Evolutionary conservation across 2,113 vertebrate genomes (phyloP), one percentile per base, ranked within the genome.

Genomic region (Hirundichthys speculiger): DNA sequence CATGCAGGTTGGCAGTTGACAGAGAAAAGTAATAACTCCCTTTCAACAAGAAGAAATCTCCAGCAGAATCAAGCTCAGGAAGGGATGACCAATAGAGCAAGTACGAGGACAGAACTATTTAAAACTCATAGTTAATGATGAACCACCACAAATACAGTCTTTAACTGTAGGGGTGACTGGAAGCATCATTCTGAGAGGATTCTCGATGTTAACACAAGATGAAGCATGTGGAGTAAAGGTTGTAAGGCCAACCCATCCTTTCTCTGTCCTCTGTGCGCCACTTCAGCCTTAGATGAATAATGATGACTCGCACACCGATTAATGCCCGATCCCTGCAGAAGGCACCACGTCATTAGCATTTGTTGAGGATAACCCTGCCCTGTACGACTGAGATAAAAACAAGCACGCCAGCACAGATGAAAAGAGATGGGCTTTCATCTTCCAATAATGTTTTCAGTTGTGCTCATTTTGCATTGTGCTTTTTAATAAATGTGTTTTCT

Each of bases 361-460:
- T 39, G 65, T 43, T 48, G 66, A 76, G 8, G 25, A 65, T 64
- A 70, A 76, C 63, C 66, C 66, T 1, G 5, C 43, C 4, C 13
- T 27, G 21, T 45, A n/a, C 64, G 41, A 38, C 74, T 20, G 59
- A 39, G 66, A 67, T 30, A 21, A 56, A 66, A 27, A 55, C 14
- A 16, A 67, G 30, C 39, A 14, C 50, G 56, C 64, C 46, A 10
- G 13, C 61, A 46, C 69, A 73, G 79, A 84, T 80, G 64, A 76
- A 79, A 77, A 67, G 73, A 79, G 60, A 75, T 42, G 27, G 2
- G 49, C 83, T 87, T 87, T 85, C 78, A 87, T 87, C 73, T 71
- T 55, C 41, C 45, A 25, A 22, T 83, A 64, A 80, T 67, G 79
- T 59, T 68, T 50, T 74, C 75, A 69, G 10, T 51, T 66, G 55